These are phyloP conservation scores for Campoletis raptor DNA, from an alignment of 2,888 invertebrate species.

Conservation along the genomic window DNA sequence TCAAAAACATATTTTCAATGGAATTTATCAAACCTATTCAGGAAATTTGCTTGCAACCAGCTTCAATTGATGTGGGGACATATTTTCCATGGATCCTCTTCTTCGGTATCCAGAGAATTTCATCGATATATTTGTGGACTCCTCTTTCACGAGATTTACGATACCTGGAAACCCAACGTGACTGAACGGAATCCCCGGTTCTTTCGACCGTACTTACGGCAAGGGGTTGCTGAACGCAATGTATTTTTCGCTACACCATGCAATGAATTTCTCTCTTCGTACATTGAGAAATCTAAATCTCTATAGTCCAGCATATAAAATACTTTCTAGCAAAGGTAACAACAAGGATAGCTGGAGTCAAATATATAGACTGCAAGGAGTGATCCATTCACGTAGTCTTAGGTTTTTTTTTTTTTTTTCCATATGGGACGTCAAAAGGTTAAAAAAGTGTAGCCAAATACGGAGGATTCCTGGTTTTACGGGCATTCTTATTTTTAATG, in stretches of 20 bases:
- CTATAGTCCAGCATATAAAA: not conserved
- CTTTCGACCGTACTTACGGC: conserved; percentile 1
- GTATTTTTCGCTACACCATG: not conserved
- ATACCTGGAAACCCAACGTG: conserved; percentile 1
- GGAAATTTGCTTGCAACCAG: not conserved
- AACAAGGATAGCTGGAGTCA: not conserved
- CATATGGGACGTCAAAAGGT: too few relatives aligned
- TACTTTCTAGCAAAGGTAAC: not conserved
- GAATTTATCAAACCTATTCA: conserved; percentile 10
- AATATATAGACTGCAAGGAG: not conserved
- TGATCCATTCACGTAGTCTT: not conserved
- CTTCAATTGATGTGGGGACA: conserved; percentile 1
- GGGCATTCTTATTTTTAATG: not conserved
- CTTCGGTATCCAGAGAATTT: conserved; percentile 10
- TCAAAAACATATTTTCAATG: not conserved
- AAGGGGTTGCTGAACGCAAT: not conserved
- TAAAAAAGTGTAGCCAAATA: too few relatives aligned
- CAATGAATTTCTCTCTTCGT: not conserved
- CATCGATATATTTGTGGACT: conserved; percentile 1
- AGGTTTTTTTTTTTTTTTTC: not conserved
- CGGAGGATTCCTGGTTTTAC: too few relatives aligned
- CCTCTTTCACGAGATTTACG: conserved; percentile 21
- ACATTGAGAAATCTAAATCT: not conserved
- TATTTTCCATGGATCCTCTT: not conserved
- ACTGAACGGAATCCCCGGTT: conserved; percentile 6